phyloP scores from a whole-genome alignment of 2,888 invertebrate species.

The Drosophila aldrichi region DNA sequence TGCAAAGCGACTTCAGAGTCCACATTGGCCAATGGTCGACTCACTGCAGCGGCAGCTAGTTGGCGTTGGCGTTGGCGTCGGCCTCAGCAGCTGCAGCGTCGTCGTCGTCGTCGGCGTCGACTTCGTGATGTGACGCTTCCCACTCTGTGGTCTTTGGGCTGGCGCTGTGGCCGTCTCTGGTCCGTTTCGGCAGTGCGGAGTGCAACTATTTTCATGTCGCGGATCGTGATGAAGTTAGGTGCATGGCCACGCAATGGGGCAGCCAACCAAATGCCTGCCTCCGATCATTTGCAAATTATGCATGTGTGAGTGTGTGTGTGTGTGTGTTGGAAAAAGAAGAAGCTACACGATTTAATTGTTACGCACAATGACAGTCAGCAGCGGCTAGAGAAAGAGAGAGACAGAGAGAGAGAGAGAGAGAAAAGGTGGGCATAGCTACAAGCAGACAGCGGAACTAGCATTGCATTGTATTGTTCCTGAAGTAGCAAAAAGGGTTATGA shows the following conservation, averaged over 20 bases:
- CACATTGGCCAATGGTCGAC: constrained; percentile 57
- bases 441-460: constrained; percentile 28
- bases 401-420: neutral
- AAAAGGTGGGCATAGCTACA: neutral
- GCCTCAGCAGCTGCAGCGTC: constrained; percentile 56
- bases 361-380: constrained; percentile 77
- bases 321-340: constrained; percentile 43
- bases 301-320: constrained; percentile 9
- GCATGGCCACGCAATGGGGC: constrained; percentile 75
- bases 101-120: constrained; percentile 70
- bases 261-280: constrained; percentile 38
- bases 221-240: constrained; percentile 82
- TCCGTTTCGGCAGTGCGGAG: constrained; percentile 52
- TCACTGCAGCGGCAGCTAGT: constrained; percentile 56
- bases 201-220: constrained; percentile 77
- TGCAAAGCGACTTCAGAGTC: constrained; percentile 70
- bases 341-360: constrained; percentile 83
- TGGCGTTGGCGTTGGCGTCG: constrained; percentile 49
- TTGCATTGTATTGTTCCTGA: constrained; percentile 42
- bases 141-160: constrained; percentile 63
- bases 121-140: constrained; percentile 81
- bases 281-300: constrained; percentile 72
- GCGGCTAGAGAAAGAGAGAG: neutral
- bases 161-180: constrained; percentile 46
- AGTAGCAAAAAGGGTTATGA: constrained; percentile 43